A percentile compares a stretch with the other conserved stretches of the same genome.
These are phyloP conservation scores for Pseudomugil tenellus DNA, from an alignment of 2,797 vertebrate species.

Conservation along the genomic window DNA sequence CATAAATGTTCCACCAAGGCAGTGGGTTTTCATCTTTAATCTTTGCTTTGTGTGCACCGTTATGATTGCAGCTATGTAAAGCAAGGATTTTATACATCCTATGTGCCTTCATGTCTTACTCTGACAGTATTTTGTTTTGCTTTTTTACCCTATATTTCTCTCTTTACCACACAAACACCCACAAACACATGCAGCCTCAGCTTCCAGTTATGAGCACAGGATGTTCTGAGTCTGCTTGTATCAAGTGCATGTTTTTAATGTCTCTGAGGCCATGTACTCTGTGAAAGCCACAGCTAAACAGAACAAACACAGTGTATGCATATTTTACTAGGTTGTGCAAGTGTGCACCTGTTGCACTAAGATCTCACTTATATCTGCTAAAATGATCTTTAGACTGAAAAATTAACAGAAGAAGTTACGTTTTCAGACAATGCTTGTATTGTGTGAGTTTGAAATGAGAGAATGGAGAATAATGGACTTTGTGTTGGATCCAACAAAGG, in stretches of 20 bases:
- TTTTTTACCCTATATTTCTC: slow-evolving; percentile 1
- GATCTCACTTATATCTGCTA: neutral
- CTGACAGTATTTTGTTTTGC: slow-evolving; percentile 17
- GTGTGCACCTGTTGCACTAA: slow-evolving; percentile 17
- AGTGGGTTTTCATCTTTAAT: slow-evolving; percentile 46
- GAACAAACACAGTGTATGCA: slow-evolving; percentile 19
- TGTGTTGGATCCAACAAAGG: neutral
- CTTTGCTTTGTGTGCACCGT: slow-evolving; percentile 48
- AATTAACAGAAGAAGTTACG: neutral
- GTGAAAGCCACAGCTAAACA: slow-evolving; percentile 17
- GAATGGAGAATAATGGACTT: neutral
- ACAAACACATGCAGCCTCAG: slow-evolving; percentile 4
- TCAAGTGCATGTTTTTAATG: slow-evolving; percentile 52
- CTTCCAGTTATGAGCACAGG: slow-evolving; percentile 35
- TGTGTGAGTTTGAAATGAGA: neutral
- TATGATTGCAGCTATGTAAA: slow-evolving; percentile 20
- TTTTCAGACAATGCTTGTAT: neutral
- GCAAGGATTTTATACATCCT: neutral
- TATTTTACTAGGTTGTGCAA: neutral
- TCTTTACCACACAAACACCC: slow-evolving; percentile 5
- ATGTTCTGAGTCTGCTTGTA: slow-evolving; percentile 43
- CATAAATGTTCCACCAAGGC: slow-evolving; percentile 38
- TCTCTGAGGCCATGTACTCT: slow-evolving; percentile 11
- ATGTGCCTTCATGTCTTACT: slow-evolving; percentile 6
- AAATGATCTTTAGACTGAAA: neutral